Evolutionary conservation across 1,140 invertebrate genomes (phyloP).

Genomic region (Drosophila leontia): DNA sequence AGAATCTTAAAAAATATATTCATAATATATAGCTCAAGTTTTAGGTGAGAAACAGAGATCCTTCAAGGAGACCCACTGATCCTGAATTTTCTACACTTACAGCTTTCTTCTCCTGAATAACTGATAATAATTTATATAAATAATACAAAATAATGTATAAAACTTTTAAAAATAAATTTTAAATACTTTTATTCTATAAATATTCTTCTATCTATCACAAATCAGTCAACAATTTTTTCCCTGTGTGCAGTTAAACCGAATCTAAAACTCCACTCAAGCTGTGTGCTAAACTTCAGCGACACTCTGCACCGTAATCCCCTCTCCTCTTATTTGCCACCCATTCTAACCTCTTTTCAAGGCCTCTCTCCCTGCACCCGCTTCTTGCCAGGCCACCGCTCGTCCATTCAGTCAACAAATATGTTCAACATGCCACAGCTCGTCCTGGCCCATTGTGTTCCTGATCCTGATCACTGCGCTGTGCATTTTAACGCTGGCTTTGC

Average conservation of each 20-base stretch:
- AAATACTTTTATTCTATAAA: too few relatives aligned
- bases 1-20: too few relatives aligned
- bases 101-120: too few relatives aligned
- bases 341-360: not conserved
- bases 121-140: too few relatives aligned
- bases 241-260: constrained; percentile 28
- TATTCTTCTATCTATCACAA: too few relatives aligned
- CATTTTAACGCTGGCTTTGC: constrained; percentile 73
- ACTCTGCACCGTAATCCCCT: constrained; percentile 38
- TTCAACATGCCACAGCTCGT: constrained; percentile 77
- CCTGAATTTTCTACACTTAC: too few relatives aligned
- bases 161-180: too few relatives aligned
- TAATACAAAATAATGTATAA: too few relatives aligned
- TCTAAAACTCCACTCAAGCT: constrained; percentile 68
- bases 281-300: constrained; percentile 73
- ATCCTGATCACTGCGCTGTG: constrained; percentile 80
- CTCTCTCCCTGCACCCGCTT: not conserved
- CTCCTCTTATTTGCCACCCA: constrained; percentile 4
- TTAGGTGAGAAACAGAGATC: not conserved
- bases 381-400: not conserved
- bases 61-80: too few relatives aligned
- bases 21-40: not conserved
- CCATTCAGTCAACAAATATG: constrained; percentile 76
- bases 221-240: not conserved
- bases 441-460: constrained; percentile 69